A percentile compares a stretch with the other conserved stretches of the same genome.
Conservation (phyloP, 2,113 vertebrate genomes). For the Eublepharis macularius region DNA sequence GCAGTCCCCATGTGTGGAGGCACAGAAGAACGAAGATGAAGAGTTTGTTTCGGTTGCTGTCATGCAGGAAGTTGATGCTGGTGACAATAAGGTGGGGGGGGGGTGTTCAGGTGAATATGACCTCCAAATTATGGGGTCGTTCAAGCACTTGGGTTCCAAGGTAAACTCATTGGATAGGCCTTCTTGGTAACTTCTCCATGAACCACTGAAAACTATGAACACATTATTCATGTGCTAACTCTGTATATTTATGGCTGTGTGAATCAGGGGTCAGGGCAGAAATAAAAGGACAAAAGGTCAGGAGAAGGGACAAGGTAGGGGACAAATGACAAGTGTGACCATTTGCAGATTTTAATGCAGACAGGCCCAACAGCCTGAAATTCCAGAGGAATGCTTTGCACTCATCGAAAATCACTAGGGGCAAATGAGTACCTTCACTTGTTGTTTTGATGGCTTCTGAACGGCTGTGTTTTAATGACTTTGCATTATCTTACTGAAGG, state of each 20-base stretch:
- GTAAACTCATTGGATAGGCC: not conserved
- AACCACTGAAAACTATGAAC: no score
- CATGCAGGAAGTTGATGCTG: not conserved
- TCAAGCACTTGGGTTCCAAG: not conserved
- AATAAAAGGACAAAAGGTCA: not conserved
- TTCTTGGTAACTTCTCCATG: not conserved
- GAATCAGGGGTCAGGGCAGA: not conserved
- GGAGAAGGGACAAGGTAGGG: not conserved
- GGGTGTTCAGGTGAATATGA: not conserved
- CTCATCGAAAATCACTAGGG: not conserved
- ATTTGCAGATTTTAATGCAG: not conserved
- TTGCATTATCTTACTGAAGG: no score
- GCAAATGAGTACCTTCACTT: not conserved
- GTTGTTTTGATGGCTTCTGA: no score
- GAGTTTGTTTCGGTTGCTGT: not conserved
- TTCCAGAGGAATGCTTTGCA: not conserved
- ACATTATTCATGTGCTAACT: not conserved
- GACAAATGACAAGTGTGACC: not conserved
- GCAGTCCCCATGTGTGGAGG: no score
- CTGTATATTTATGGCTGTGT: not conserved
- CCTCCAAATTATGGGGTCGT: not conserved
- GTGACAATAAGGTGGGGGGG: not conserved
- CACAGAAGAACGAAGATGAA: no score
- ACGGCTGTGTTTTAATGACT: no score
- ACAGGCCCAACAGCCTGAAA: not conserved